Evolutionary conservation across 2,888 invertebrate genomes (phyloP).

Genomic region (Gerosis bhagava): DNA sequence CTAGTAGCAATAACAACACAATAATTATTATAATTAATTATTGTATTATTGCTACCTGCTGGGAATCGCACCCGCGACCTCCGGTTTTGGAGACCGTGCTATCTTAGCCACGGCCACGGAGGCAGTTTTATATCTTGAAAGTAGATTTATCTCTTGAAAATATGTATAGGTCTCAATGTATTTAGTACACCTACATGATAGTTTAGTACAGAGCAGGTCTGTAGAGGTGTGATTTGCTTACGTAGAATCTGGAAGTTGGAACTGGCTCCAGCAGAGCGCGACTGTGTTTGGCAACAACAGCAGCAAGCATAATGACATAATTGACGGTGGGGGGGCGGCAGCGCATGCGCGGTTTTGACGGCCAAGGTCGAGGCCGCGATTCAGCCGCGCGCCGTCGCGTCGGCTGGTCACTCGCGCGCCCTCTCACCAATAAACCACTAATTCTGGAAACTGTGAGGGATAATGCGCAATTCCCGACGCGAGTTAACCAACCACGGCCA

Average conservation of each 20-base stretch:
- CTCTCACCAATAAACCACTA: constrained; percentile 38
- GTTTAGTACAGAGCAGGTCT: too few relatives aligned
- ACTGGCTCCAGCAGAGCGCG: constrained; percentile 58
- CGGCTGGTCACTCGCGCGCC: constrained; percentile 65
- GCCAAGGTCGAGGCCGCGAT: constrained; percentile 80
- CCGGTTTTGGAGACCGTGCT: too few relatives aligned
- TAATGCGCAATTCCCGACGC: constrained; percentile 62
- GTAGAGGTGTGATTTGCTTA: constrained; percentile 14
- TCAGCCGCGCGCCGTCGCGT: constrained; percentile 77
- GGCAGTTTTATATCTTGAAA: too few relatives aligned
- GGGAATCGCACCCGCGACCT: too few relatives aligned
- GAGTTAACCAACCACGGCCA: constrained; percentile 47
- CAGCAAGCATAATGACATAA: constrained; percentile 78
- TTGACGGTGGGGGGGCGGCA: constrained; percentile 62
- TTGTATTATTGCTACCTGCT: too few relatives aligned
- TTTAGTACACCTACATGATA: too few relatives aligned
- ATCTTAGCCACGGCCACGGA: too few relatives aligned
- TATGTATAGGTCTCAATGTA: too few relatives aligned
- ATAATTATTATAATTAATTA: too few relatives aligned
- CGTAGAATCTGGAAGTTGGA: constrained; percentile 38
- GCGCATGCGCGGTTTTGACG: constrained; percentile 80
- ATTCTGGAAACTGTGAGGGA: constrained; percentile 57
- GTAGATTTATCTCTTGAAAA: too few relatives aligned
- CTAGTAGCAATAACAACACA: too few relatives aligned
- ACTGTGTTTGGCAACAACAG: constrained; percentile 71